Conservation (phyloP, 2,113 vertebrate genomes). For the Fregetta grallaria region DNA sequence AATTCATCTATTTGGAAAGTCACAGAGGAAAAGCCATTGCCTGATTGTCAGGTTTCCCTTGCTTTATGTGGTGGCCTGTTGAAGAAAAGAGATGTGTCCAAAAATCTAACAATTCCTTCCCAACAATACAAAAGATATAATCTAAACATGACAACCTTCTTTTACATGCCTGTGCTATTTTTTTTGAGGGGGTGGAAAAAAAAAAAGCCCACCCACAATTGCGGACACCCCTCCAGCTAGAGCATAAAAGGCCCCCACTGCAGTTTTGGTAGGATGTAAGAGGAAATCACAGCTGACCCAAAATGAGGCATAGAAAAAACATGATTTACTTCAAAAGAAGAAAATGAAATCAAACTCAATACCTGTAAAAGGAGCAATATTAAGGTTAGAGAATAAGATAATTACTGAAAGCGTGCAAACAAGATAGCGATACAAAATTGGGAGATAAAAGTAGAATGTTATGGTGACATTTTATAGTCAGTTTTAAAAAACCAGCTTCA, state of each 20-base stretch:
- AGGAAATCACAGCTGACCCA: neutral
- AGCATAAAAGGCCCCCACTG: neutral
- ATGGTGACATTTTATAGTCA: neutral
- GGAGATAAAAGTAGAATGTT: neutral
- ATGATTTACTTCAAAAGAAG: neutral
- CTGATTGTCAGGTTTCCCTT: neutral
- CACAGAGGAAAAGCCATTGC: neutral
- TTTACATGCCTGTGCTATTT: neutral
- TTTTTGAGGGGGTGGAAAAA: neutral
- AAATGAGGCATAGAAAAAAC: neutral
- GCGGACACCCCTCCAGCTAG: neutral
- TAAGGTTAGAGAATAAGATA: neutral
- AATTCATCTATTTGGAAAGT: neutral
- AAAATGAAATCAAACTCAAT: neutral
- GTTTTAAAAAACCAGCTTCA: neutral
- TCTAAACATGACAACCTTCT: neutral
- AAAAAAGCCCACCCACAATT: accelerated
- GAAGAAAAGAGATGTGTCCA: neutral
- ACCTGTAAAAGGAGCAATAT: neutral
- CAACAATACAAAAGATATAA: neutral
- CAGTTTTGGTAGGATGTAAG: neutral
- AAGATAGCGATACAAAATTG: neutral
- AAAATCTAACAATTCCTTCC: neutral
- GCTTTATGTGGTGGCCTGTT: neutral
- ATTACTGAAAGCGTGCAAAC: neutral